Evolutionary conservation across 2,113 vertebrate genomes (phyloP).

Genomic region (Stigmatopora argus): DNA sequence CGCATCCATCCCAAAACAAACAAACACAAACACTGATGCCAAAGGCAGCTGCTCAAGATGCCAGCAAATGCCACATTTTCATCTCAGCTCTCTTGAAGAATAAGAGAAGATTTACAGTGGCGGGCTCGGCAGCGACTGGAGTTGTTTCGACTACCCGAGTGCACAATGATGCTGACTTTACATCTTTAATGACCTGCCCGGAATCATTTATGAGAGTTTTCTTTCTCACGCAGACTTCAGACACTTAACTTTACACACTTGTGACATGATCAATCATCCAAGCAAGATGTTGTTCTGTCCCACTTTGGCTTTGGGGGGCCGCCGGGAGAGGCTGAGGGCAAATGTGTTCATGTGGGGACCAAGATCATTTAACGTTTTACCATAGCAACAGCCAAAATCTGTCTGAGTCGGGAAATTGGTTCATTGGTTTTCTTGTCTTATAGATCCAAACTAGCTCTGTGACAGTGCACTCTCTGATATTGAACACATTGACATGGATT

Average conservation of each 20-base stretch:
- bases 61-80: neutral
- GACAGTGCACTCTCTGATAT: neutral
- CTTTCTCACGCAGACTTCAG: conserved; percentile 43
- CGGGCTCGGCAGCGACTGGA: neutral
- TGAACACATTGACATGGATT: conserved; percentile 7
- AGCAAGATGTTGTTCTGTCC: conserved; percentile 50
- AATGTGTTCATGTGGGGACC: neutral
- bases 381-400: neutral
- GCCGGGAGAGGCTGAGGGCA: conserved; percentile 1
- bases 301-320: conserved; percentile 22
- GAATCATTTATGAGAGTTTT: conserved; percentile 62
- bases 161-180: conserved; percentile 17
- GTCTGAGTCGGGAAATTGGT: neutral
- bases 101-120: neutral
- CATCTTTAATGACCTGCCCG: conserved; percentile 43
- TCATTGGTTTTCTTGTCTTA: neutral
- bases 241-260: conserved; percentile 42
- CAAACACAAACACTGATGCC: conserved; percentile 44
- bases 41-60: neutral
- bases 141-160: conserved; percentile 12
- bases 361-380: conserved; percentile 25
- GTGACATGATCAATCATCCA: conserved; percentile 58
- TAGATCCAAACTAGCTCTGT: neutral
- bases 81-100: neutral
- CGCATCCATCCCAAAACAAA: conserved; percentile 29